phyloP scores from a whole-genome alignment of 2,797 vertebrate species.

The Hyperoplus immaculatus region DNA sequence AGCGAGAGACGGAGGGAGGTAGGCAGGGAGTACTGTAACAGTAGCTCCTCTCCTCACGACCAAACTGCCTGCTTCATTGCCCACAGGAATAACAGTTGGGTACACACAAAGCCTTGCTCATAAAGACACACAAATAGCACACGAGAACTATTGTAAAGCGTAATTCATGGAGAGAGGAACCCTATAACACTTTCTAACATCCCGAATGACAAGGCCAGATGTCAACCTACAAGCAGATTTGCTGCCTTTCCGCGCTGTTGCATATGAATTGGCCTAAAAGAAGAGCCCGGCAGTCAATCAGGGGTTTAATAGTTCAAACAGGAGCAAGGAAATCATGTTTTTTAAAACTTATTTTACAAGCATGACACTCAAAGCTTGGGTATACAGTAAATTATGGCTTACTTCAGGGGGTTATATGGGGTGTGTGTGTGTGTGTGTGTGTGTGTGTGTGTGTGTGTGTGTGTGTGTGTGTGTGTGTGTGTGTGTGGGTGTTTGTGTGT shows the following conservation, averaged over 20 bases:
- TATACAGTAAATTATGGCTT: slow-evolving; percentile 19
- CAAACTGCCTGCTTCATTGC: slow-evolving; percentile 56
- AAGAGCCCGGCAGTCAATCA: slow-evolving; percentile 39
- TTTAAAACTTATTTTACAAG: neutral
- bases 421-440: neutral
- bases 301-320: slow-evolving; percentile 59
- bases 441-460: neutral
- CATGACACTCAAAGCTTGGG: neutral
- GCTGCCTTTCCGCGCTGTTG: slow-evolving; percentile 33
- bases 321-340: slow-evolving; percentile 5
- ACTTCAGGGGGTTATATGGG: slow-evolving; percentile 4
- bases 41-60: slow-evolving; percentile 37
- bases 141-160: slow-evolving; percentile 76
- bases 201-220: slow-evolving; percentile 79
- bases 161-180: slow-evolving; percentile 67
- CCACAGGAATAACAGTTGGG: slow-evolving; percentile 73
- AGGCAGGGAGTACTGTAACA: slow-evolving; percentile 52
- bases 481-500: slow-evolving; percentile 30
- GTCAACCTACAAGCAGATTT: slow-evolving; percentile 73
- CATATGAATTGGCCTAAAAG: slow-evolving; percentile 58
- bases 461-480: slow-evolving; percentile 35
- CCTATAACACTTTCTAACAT: slow-evolving; percentile 75
- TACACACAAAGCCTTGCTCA: slow-evolving; percentile 64
- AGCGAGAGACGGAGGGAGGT: neutral
- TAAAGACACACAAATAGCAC: slow-evolving; percentile 74